Base-by-base conservation (phyloP, 1,140 invertebrate genomes). In the Riptortus pedestris region DNA sequence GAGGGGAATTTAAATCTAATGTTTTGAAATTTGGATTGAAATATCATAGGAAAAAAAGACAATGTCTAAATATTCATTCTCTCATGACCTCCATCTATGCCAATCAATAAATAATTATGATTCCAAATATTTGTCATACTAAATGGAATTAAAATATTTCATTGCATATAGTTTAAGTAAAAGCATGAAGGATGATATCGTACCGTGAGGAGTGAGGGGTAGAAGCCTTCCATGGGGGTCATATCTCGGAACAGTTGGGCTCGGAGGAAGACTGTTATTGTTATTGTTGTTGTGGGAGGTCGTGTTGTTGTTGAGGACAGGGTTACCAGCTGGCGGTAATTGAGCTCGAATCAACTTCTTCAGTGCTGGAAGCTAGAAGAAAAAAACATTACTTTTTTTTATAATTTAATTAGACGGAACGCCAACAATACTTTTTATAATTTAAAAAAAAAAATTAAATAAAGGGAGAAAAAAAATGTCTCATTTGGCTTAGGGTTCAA, bases 161-260 rank as follows among this genome's bases (percentile, higher is more conserved):
- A n/a, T n/a, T n/a, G n/a, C n/a, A n/a, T n/a, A n/a, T n/a, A n/a
- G n/a, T n/a, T n/a, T n/a, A n/a, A n/a, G n/a, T n/a, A n/a, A n/a
- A n/a, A n/a, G n/a, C n/a, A n/a, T n/a, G n/a, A n/a, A n/a, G n/a
- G n/a, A n/a, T n/a, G n/a, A 66, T 7, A 33, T 29, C 62, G 67
- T 65, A 70, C 69, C 69, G 45, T 62, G 63, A 43, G 69, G 66
- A 5, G 68, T 68, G 58, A 70, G 68, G 45, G 69, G 69, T 57
- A 69, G 55, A 27, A 65, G 26, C 16, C 69, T 62, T 22, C 68
- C 68, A 57, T 68, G 57, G 4, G 67, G 61, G 48, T 69, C 67
- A 14, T 59, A 55, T 31, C 60, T 57, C 0, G 63, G 61, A 29
- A 57, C 7, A 28, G 60, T 45, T 3, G 60, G 33, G 60, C 43